Conservation (phyloP, 2,797 vertebrate species). For the Vultur gryphus region DNA sequence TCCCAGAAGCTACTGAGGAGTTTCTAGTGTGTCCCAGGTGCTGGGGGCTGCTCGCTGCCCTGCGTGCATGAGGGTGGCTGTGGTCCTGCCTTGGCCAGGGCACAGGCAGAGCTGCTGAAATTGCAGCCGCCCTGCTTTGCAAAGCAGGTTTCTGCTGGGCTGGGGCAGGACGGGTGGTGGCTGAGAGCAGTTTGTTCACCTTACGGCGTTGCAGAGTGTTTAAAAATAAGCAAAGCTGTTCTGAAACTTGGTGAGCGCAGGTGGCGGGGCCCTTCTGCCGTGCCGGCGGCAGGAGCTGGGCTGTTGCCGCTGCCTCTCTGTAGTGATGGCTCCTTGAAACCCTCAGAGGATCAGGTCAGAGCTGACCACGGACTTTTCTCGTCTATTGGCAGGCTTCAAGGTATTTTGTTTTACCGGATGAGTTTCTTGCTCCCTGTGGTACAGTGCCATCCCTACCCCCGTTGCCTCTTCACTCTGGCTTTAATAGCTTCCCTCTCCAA, state of each 20-base stretch:
- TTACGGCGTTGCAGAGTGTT: not conserved
- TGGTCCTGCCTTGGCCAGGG: not conserved
- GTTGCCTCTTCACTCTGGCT: not conserved
- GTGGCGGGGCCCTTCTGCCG: not conserved
- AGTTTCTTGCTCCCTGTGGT: not conserved
- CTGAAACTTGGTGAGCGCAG: not conserved
- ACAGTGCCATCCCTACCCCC: too few species aligned
- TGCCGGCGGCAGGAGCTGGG: not conserved
- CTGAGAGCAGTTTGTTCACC: not conserved
- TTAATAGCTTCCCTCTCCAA: not conserved
- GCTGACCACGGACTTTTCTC: not conserved
- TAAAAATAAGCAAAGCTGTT: constrained; percentile 6
- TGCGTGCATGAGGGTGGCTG: accelerated
- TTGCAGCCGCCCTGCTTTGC: not conserved
- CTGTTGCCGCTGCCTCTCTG: not conserved
- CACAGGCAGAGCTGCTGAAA: not conserved
- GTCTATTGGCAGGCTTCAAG: accelerated
- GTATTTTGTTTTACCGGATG: not conserved
- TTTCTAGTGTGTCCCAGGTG: accelerated
- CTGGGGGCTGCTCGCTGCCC: not conserved
- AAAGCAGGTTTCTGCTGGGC: not conserved
- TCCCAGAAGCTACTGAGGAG: not conserved
- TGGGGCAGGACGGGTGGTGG: not conserved
- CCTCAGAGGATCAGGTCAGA: not conserved
- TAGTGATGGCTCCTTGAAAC: not conserved